Percentiles rank a stretch among this genome's conserved stretches.
Conservation (phyloP, 2,888 invertebrate species). For the Heliconius charithonia region DNA sequence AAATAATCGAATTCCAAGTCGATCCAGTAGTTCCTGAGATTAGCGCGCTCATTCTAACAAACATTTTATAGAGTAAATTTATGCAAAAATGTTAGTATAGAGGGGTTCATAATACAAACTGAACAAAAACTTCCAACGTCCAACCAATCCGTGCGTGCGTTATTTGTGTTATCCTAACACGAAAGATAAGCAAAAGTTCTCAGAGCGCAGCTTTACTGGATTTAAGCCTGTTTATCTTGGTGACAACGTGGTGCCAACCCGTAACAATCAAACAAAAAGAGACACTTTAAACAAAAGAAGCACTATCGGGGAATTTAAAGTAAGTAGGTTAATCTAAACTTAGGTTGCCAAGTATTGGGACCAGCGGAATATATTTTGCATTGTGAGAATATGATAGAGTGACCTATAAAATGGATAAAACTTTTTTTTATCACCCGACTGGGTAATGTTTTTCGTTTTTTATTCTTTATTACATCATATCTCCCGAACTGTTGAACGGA, state of each 20-base stretch:
- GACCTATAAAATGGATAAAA: background rate
- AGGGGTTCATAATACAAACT: background rate
- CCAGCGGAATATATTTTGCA: background rate
- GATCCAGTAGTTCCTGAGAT: too few relatives aligned
- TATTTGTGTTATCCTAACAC: conserved; percentile 41
- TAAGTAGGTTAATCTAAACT: conserved; percentile 33
- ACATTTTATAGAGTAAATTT: background rate
- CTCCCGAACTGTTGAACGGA: too few relatives aligned
- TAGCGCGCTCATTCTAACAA: too few relatives aligned
- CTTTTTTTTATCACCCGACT: too few relatives aligned
- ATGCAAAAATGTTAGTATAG: background rate
- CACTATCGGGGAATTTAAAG: conserved; percentile 19
- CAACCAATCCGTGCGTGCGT: conserved; percentile 20
- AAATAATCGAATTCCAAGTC: too few relatives aligned
- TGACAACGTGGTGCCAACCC: conserved; percentile 35
- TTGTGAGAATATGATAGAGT: background rate
- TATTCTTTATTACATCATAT: too few relatives aligned
- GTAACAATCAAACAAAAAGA: conserved; percentile 44
- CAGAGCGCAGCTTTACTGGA: conserved; percentile 38
- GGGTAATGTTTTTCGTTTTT: background rate
- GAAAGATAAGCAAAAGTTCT: conserved; percentile 45
- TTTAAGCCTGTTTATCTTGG: conserved; percentile 44
- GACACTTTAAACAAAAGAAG: conserved; percentile 31
- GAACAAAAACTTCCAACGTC: conserved; percentile 19
- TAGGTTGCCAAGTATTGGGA: conserved; percentile 30